Percentiles rank a stretch among this genome's conserved stretches.
Evolutionary conservation across 2,888 invertebrate species (phyloP).

Genomic region (Phortica okadai): DNA sequence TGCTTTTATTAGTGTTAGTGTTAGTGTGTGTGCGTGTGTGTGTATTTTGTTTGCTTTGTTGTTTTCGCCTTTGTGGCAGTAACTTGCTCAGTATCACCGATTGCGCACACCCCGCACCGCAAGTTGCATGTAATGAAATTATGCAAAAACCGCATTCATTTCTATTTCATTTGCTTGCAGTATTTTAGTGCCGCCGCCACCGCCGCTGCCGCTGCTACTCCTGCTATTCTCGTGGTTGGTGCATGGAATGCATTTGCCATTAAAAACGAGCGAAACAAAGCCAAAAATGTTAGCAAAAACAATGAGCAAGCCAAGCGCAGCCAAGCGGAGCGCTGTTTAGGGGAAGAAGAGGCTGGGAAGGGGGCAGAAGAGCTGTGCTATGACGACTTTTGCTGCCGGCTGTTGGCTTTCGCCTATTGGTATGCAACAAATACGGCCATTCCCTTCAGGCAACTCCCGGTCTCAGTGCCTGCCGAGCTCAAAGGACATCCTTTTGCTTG

Average conservation of each 20-base stretch:
- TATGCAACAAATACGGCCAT: neutral
- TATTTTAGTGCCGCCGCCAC: neutral
- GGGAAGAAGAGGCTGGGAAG: too few species aligned
- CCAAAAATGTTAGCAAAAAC: neutral
- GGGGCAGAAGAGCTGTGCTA: too few species aligned
- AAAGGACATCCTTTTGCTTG: conserved; percentile 1
- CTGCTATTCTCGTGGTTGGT: neutral
- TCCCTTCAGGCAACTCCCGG: neutral
- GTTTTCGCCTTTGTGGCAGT: neutral
- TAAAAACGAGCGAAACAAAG: neutral
- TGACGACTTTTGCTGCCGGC: neutral
- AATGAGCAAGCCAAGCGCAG: neutral
- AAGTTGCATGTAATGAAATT: conserved; percentile 12
- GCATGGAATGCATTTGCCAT: neutral
- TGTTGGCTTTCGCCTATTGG: neutral
- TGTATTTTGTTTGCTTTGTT: neutral
- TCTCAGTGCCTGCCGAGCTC: neutral
- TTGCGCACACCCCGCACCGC: too few species aligned
- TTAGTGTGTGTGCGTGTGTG: neutral
- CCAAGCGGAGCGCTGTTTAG: too few species aligned
- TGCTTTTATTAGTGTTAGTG: neutral
- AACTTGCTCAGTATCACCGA: too few species aligned
- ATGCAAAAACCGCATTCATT: conserved; percentile 30
- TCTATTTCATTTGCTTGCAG: conserved; percentile 25
- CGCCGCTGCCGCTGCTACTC: neutral